phyloP scores from a whole-genome alignment of 2,113 vertebrate genomes.

The Anoura caudifer region DNA sequence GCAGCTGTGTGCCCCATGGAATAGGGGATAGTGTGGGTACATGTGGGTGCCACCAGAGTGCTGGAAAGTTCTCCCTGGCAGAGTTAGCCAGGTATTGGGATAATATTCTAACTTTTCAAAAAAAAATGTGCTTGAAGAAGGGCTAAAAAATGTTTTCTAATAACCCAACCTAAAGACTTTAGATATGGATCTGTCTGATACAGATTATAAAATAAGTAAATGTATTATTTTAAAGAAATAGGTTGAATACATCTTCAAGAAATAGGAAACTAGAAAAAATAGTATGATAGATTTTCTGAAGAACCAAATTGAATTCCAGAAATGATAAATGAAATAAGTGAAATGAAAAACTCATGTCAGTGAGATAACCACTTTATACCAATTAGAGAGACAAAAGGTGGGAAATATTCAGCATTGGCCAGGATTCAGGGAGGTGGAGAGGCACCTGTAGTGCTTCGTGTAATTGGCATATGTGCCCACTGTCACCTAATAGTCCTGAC shows the following conservation, averaged over 20 bases:
- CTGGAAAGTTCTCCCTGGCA: background rate
- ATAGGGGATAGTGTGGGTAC: background rate
- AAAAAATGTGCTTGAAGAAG: background rate
- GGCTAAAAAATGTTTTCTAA: background rate
- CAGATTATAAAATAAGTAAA: background rate
- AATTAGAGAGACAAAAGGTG: background rate
- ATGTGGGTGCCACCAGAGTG: background rate
- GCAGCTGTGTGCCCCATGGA: background rate
- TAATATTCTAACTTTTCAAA: background rate
- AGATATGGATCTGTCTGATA: background rate
- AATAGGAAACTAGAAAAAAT: background rate
- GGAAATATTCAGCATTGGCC: background rate
- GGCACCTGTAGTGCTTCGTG: background rate
- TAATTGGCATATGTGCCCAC: accelerated
- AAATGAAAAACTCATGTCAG: background rate
- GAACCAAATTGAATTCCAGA: background rate
- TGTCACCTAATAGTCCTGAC: background rate
- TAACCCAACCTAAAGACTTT: background rate
- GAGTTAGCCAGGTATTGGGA: background rate
- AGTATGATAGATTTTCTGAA: background rate
- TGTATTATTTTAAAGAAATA: background rate
- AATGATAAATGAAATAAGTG: background rate
- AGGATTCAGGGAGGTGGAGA: background rate
- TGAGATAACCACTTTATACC: background rate
- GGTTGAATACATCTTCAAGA: background rate